phyloP scores from a whole-genome alignment of 2,888 invertebrate genomes.

The Steinernema hermaphroditum region DNA sequence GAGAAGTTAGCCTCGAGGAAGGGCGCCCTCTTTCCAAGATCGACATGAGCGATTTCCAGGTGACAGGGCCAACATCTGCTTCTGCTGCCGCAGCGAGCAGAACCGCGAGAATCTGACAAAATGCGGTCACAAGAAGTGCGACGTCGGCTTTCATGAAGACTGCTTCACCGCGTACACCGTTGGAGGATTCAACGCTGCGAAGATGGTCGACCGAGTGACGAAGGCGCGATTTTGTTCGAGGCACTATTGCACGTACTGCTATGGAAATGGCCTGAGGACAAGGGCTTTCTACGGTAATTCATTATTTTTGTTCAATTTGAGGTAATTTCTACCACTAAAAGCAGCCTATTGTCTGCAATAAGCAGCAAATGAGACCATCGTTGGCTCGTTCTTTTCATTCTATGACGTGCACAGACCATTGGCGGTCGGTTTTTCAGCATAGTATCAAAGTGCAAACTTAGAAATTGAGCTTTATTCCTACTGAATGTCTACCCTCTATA shows the following conservation, averaged over 20 bases:
- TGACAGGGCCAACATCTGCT: neutral
- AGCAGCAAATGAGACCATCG: too few relatives aligned
- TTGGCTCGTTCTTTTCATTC: too few relatives aligned
- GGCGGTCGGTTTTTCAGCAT: too few relatives aligned
- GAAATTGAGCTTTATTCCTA: too few relatives aligned
- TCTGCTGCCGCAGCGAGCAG: constrained; percentile 4
- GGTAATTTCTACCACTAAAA: too few relatives aligned
- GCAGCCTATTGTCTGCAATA: too few relatives aligned
- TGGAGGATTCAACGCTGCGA: neutral
- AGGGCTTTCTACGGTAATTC: neutral
- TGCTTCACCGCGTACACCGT: neutral
- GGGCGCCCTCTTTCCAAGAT: too few relatives aligned
- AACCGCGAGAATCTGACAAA: neutral
- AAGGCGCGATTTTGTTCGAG: neutral
- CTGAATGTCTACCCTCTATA: too few relatives aligned
- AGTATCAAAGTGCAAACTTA: too few relatives aligned
- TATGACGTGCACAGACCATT: too few relatives aligned
- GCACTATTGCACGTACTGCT: constrained; percentile 3
- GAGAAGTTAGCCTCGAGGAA: too few relatives aligned
- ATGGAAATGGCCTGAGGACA: neutral
- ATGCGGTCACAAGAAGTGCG: neutral
- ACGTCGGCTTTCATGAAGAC: neutral
- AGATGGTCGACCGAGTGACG: neutral
- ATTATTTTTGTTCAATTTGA: too few relatives aligned
- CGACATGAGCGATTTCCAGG: neutral